These are phyloP conservation scores for Urosaurus nigricauda DNA, from an alignment of 2,797 vertebrate species.

Conservation along the genomic window DNA sequence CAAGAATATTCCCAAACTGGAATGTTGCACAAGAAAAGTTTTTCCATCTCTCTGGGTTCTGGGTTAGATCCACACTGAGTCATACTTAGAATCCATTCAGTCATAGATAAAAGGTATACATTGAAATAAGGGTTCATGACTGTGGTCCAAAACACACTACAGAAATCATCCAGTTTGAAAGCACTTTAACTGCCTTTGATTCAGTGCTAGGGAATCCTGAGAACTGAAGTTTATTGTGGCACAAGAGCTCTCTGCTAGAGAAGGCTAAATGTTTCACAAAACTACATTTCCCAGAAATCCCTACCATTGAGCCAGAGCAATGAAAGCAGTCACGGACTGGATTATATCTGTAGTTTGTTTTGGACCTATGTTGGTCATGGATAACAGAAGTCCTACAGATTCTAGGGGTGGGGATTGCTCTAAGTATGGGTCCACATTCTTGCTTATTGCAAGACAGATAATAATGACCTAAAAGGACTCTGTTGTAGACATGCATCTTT, in stretches of 20 bases:
- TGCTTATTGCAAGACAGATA: not conserved
- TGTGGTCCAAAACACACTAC: too few relatives aligned
- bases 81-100: not conserved
- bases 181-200: too few relatives aligned
- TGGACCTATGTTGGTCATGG: not conserved
- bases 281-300: too few relatives aligned
- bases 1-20: not conserved
- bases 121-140: not conserved
- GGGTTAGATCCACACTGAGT: not conserved
- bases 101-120: not conserved
- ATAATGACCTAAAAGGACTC: not conserved
- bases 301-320: too few relatives aligned
- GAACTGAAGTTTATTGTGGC: too few relatives aligned
- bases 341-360: too few relatives aligned
- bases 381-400: not conserved
- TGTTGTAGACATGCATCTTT: not conserved
- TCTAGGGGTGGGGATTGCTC: not conserved
- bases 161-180: too few relatives aligned
- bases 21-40: not conserved
- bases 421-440: not conserved
- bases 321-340: too few relatives aligned
- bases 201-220: too few relatives aligned
- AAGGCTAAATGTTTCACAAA: too few relatives aligned
- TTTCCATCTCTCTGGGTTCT: not conserved
- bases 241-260: too few relatives aligned